Evolutionary conservation across 2,888 invertebrate species (phyloP).

Genomic region (Gryllus longicercus): DNA sequence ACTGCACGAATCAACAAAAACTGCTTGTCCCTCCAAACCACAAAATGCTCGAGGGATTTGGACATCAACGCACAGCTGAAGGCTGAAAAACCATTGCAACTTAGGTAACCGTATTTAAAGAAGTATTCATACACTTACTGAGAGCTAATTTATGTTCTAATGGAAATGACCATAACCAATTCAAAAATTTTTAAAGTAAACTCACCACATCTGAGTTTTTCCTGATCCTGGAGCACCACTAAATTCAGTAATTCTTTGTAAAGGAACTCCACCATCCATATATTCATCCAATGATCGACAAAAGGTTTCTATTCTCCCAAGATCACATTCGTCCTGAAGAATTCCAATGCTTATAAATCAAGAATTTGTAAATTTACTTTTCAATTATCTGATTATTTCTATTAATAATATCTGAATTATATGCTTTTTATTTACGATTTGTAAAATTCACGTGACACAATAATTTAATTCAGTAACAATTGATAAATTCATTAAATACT

Average conservation of each 20-base stretch:
- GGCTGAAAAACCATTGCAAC: slow-evolving; percentile 47
- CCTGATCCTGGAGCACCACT: slow-evolving; percentile 70
- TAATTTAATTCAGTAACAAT: too few species aligned
- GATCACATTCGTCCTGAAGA: slow-evolving; percentile 48
- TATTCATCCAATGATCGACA: slow-evolving; percentile 61
- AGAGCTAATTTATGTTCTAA: neutral
- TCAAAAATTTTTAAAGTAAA: neutral
- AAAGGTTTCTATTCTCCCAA: slow-evolving; percentile 62
- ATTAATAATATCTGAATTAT: too few species aligned
- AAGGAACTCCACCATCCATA: slow-evolving; percentile 62
- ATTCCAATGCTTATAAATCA: too few species aligned
- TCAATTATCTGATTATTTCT: too few species aligned
- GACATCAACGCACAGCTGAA: slow-evolving; percentile 71
- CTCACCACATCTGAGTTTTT: slow-evolving; percentile 78
- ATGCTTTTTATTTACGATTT: too few species aligned
- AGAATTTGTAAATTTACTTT: neutral
- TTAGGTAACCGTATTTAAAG: neutral
- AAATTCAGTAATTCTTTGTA: slow-evolving; percentile 64
- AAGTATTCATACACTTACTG: neutral
- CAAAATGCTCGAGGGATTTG: slow-evolving; percentile 67
- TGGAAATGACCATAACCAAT: neutral
- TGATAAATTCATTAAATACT: too few species aligned
- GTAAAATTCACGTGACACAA: too few species aligned
- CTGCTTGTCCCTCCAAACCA: slow-evolving; percentile 64
- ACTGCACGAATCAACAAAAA: slow-evolving; percentile 75